Evolutionary conservation across 2,113 vertebrate species (phyloP).

Genomic region (Bubo blakistoni): DNA sequence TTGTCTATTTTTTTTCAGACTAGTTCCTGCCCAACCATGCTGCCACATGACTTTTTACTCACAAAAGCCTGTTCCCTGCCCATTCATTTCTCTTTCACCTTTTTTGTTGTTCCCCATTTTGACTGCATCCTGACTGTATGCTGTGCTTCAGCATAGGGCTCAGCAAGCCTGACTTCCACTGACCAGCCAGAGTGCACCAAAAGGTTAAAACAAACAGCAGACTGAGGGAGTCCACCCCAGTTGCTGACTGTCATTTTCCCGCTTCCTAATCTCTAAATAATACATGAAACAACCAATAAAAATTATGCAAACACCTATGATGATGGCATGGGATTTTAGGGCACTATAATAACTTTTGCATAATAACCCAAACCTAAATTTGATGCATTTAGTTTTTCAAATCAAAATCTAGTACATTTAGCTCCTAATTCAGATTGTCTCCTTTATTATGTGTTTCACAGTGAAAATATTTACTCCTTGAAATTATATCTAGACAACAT

Average conservation of each 20-base stretch:
- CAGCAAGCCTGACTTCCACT: neutral
- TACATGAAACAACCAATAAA: neutral
- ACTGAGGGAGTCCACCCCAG: neutral
- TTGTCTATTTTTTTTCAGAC: neutral
- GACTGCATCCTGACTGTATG: too few species aligned
- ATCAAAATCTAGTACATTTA: neutral
- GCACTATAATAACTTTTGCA: neutral
- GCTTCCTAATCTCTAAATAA: neutral
- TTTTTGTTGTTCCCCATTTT: neutral
- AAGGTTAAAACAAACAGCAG: neutral
- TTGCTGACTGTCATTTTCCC: neutral
- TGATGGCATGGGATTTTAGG: neutral
- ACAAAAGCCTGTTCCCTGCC: neutral
- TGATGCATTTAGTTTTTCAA: neutral
- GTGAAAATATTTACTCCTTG: neutral
- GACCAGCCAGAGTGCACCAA: neutral
- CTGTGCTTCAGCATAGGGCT: neutral
- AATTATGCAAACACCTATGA: neutral
- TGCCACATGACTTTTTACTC: neutral
- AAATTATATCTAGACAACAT: neutral
- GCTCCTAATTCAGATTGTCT: neutral
- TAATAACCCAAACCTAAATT: neutral
- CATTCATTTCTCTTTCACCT: neutral
- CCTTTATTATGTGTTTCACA: neutral
- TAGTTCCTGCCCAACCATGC: neutral